A percentile compares a stretch with the other conserved stretches of the same genome.
These are phyloP conservation scores for Dexiosoma caninum DNA, from an alignment of 2,888 invertebrate species.

Conservation along the genomic window DNA sequence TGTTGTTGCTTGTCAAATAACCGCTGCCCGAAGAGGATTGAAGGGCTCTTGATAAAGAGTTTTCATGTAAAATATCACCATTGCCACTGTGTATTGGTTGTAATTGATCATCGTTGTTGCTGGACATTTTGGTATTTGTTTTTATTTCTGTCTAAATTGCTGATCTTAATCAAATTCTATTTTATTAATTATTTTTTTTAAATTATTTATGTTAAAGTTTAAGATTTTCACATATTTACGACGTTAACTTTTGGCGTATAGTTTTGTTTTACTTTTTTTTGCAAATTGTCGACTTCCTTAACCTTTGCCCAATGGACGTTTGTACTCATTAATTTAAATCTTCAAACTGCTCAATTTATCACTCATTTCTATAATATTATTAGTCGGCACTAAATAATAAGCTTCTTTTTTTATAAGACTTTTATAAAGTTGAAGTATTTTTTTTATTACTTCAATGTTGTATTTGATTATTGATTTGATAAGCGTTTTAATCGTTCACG, in stretches of 20 bases:
- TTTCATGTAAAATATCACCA: conserved; percentile 37
- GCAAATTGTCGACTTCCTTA: neutral
- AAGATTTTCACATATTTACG: conserved; percentile 1
- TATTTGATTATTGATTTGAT: conserved; percentile 26
- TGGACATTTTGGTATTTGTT: conserved; percentile 29
- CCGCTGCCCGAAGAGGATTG: conserved; percentile 23
- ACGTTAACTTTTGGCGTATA: neutral
- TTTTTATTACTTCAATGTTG: conserved; percentile 5
- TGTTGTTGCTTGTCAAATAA: conserved; percentile 49
- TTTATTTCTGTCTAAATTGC: neutral
- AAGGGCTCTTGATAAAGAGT: conserved; percentile 13
- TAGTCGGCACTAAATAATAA: conserved; percentile 1
- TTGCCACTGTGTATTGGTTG: conserved; percentile 12
- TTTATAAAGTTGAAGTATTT: conserved; percentile 36
- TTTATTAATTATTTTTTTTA: neutral
- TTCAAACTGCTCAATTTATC: neutral
- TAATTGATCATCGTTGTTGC: conserved; percentile 49
- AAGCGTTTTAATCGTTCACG: conserved; percentile 15
- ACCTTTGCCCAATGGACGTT: neutral
- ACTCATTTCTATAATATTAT: conserved; percentile 14
- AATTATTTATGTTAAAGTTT: neutral
- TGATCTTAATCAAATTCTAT: conserved; percentile 1
- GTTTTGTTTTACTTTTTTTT: too few species aligned
- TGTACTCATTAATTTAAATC: conserved; percentile 22
- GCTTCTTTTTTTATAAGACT: conserved; percentile 11